Conservation (phyloP, 2,113 vertebrate species). For the Paramisgurnus dabryanus region DNA sequence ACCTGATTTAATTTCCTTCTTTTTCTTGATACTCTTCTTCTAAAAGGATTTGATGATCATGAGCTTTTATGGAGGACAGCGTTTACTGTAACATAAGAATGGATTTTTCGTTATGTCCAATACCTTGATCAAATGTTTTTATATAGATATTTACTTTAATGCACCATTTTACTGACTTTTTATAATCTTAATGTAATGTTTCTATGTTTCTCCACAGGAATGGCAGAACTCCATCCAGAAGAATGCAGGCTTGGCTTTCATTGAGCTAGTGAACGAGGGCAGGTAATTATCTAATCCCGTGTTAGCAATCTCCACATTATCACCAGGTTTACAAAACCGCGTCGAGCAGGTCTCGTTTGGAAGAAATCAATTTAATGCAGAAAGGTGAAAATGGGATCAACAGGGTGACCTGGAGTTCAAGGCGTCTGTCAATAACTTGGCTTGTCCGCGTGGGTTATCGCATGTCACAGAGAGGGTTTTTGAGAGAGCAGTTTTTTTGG, state of each 20-base stretch:
- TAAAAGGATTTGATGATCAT: no score
- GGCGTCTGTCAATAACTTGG: conserved; percentile 36
- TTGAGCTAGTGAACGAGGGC: conserved; percentile 87
- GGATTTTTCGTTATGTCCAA: no score
- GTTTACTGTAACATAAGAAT: no score
- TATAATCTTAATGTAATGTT: conserved; percentile 30
- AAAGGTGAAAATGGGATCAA: conserved; percentile 24
- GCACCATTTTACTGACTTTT: neutral
- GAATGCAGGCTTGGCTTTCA: conserved; percentile 84
- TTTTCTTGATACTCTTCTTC: no score
- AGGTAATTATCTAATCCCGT: conserved; percentile 66
- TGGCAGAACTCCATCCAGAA: conserved; percentile 92
- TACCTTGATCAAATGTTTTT: no score
- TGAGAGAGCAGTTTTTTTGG: neutral
- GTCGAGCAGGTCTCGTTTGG: neutral
- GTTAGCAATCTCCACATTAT: conserved; percentile 58
- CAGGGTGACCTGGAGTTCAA: conserved; percentile 46
- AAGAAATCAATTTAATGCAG: conserved; percentile 38
- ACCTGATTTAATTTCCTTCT: no score
- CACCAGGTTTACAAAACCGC: conserved; percentile 5
- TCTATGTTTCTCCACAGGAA: conserved; percentile 70
- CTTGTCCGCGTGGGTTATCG: conserved; percentile 8
- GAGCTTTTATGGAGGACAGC: no score
- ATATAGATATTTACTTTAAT: neutral
- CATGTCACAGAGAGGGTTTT: neutral